These are phyloP conservation scores for Thymelicus acteon DNA, from an alignment of 2,888 invertebrate genomes.

Conservation along the genomic window DNA sequence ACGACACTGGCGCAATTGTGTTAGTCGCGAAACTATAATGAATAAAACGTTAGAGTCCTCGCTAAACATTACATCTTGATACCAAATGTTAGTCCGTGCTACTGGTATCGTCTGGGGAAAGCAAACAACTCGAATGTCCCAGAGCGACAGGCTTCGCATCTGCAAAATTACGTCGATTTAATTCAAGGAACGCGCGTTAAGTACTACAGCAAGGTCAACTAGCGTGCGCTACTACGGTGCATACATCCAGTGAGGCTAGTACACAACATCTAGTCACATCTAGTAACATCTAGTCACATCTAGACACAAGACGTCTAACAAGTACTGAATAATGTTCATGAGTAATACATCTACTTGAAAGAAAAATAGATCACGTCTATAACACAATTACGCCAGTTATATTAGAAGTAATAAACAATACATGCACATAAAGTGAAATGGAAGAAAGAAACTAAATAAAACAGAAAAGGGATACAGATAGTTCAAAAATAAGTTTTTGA, in stretches of 20 bases:
- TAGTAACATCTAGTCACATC: neutral
- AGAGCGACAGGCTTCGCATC: constrained; percentile 67
- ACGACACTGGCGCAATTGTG: constrained; percentile 74
- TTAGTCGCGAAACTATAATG: constrained; percentile 53
- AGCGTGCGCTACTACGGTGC: constrained; percentile 56
- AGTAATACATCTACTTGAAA: constrained; percentile 44
- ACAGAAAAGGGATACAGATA: neutral
- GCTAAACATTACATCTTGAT: constrained; percentile 47
- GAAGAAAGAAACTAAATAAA: neutral
- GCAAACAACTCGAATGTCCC: constrained; percentile 63
- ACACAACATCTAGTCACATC: constrained; percentile 44
- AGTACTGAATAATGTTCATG: constrained; percentile 36
- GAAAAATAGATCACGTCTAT: constrained; percentile 50
- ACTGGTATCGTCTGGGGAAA: constrained; percentile 63
- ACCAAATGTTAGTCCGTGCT: constrained; percentile 58
- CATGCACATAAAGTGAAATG: constrained; percentile 55
- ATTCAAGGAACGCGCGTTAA: constrained; percentile 42
- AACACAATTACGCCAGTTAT: constrained; percentile 79
- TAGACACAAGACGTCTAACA: constrained; percentile 37
- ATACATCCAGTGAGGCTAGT: constrained; percentile 53
- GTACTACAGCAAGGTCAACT: constrained; percentile 44
- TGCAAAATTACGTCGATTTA: constrained; percentile 67
- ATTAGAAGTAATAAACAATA: constrained; percentile 53
- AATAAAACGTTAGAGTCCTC: constrained; percentile 50
- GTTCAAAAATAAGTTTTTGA: neutral